These are phyloP conservation scores for Echinarachnius parma DNA, from an alignment of 53 echinoderm and acorn worm species.

Conservation along the genomic window DNA sequence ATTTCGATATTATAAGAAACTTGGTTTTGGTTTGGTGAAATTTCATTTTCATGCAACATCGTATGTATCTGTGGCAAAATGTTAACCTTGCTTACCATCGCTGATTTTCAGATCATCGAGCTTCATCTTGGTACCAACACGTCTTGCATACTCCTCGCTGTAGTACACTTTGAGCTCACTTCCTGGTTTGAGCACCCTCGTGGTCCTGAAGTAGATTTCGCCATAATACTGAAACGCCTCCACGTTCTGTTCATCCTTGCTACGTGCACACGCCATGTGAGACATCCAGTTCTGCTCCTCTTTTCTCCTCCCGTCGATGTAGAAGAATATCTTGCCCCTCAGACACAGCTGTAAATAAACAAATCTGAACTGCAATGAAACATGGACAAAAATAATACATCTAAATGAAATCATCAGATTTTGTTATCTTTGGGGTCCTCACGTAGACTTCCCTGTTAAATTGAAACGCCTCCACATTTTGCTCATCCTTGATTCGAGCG, in stretches of 20 bases:
- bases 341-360: slow-evolving; percentile 10
- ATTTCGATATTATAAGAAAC: too few species aligned
- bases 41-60: too few species aligned
- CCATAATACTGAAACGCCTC: slow-evolving; percentile 20
- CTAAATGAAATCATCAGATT: too few species aligned
- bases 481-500: too few species aligned
- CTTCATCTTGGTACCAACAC: background rate
- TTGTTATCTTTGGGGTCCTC: too few species aligned
- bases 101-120: background rate
- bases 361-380: background rate
- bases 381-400: too few species aligned
- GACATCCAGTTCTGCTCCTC: slow-evolving; percentile 12
- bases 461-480: too few species aligned
- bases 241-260: slow-evolving; percentile 15
- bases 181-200: slow-evolving; percentile 21
- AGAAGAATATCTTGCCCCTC: slow-evolving; percentile 17
- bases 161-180: slow-evolving; percentile 25
- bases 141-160: slow-evolving; percentile 10
- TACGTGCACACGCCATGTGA: background rate
- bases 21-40: too few species aligned
- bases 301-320: slow-evolving; percentile 15
- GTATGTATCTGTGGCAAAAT: too few species aligned
- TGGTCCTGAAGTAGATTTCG: slow-evolving; percentile 28
- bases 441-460: too few species aligned
- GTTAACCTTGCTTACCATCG: background rate